A percentile compares a stretch with the other conserved stretches of the same genome.
Evolutionary conservation across 2,797 vertebrate genomes (phyloP).

Genomic region (Lates japonicus): DNA sequence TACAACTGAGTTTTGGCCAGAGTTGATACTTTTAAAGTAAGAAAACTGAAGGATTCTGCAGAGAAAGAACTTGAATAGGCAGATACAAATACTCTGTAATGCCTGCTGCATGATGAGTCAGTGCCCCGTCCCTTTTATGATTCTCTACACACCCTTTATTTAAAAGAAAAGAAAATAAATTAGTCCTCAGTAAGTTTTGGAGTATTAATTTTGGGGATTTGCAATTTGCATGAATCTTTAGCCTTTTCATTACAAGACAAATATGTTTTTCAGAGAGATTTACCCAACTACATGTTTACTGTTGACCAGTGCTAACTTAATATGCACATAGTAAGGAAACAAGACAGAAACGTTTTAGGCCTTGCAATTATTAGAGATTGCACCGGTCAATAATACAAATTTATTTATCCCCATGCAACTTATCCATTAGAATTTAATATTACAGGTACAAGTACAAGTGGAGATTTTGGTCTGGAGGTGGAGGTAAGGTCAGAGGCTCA

Average conservation of each 20-base stretch:
- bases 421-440: not conserved
- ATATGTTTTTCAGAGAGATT: not conserved
- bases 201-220: not conserved
- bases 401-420: no score
- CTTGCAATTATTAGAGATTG: not conserved
- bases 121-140: not conserved
- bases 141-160: not conserved
- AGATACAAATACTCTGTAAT: conserved; percentile 1
- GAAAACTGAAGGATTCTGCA: not conserved
- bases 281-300: not conserved
- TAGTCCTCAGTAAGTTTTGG: not conserved
- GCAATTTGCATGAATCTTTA: not conserved
- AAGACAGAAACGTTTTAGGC: not conserved
- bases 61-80: not conserved
- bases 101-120: not conserved
- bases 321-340: not conserved
- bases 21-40: not conserved
- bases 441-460: not conserved
- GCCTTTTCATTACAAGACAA: not conserved
- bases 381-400: not conserved
- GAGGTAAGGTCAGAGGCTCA: not conserved
- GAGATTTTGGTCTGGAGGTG: not conserved
- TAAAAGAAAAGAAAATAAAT: not conserved
- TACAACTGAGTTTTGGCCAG: no score
- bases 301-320: not conserved